Evolutionary conservation across 1,140 invertebrate genomes (phyloP).

Genomic region (Aphidius gifuensis): DNA sequence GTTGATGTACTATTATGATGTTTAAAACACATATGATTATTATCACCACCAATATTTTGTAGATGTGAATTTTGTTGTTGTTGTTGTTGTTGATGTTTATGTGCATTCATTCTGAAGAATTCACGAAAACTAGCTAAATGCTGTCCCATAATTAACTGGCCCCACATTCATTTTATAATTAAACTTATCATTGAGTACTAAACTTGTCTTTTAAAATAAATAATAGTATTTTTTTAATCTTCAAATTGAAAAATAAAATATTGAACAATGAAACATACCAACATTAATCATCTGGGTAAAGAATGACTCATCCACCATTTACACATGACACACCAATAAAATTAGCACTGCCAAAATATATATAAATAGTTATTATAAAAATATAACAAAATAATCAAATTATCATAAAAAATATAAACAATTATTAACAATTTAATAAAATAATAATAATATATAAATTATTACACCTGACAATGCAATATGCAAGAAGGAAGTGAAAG

Average conservation of each 20-base stretch:
- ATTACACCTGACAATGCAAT: too few relatives aligned
- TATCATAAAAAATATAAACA: too few relatives aligned
- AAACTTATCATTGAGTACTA: conserved; percentile 5
- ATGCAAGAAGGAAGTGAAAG: too few relatives aligned
- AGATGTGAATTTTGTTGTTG: conserved; percentile 19
- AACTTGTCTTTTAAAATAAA: background rate
- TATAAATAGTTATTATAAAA: too few relatives aligned
- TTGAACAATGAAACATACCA: background rate
- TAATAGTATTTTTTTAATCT: background rate
- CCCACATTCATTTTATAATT: conserved; percentile 46
- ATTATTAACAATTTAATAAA: too few relatives aligned
- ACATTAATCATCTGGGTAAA: too few relatives aligned
- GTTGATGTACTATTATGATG: conserved; percentile 12
- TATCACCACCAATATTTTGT: background rate
- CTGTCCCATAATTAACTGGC: conserved; percentile 52
- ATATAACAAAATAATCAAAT: too few relatives aligned
- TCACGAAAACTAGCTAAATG: conserved; percentile 55
- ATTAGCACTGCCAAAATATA: too few relatives aligned
- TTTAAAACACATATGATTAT: background rate
- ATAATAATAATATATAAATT: too few relatives aligned
- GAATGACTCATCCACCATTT: too few relatives aligned
- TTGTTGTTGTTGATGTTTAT: conserved; percentile 34
- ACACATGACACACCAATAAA: too few relatives aligned
- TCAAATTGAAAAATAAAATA: background rate
- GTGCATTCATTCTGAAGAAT: conserved; percentile 51